phyloP scores from a whole-genome alignment of 2,797 vertebrate genomes.

The Streptopelia turtur region DNA sequence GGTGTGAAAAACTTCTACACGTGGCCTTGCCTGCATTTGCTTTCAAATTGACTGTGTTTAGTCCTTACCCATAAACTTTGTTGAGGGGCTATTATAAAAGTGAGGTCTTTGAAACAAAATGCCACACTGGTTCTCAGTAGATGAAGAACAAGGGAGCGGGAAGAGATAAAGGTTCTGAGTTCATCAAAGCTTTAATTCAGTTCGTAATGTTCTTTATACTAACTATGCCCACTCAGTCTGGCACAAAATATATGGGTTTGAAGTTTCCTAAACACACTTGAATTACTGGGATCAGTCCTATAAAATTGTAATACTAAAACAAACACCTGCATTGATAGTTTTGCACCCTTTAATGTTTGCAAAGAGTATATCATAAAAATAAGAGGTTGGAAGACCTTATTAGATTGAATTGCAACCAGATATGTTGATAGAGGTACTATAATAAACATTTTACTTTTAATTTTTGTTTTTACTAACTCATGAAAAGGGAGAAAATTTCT shows the following conservation, averaged over 20 bases:
- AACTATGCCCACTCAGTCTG: not conserved
- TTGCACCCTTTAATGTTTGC: conserved; percentile 54
- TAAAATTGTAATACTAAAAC: conserved; percentile 6
- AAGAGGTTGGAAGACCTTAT: conserved; percentile 69
- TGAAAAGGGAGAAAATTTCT: conserved; percentile 48
- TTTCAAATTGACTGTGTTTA: not conserved
- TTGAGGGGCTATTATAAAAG: not conserved
- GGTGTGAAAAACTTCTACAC: not conserved
- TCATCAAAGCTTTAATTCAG: conserved; percentile 1
- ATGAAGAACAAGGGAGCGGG: not conserved
- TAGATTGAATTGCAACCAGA: conserved; percentile 70
- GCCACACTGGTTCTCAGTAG: not conserved
- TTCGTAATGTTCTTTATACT: not conserved
- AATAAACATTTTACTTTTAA: conserved; percentile 75
- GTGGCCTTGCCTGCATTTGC: not conserved
- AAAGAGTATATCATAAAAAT: conserved; percentile 61
- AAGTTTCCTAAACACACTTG: not conserved
- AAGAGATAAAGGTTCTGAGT: not conserved
- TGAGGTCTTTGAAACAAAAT: not conserved
- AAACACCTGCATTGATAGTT: conserved; percentile 67
- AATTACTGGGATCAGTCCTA: not conserved
- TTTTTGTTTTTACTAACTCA: conserved; percentile 70
- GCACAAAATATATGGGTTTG: not conserved
- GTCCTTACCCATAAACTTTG: not conserved
- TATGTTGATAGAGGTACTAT: conserved; percentile 46